Conservation (phyloP, 2,797 vertebrate species). For the Dermochelys coriacea region DNA sequence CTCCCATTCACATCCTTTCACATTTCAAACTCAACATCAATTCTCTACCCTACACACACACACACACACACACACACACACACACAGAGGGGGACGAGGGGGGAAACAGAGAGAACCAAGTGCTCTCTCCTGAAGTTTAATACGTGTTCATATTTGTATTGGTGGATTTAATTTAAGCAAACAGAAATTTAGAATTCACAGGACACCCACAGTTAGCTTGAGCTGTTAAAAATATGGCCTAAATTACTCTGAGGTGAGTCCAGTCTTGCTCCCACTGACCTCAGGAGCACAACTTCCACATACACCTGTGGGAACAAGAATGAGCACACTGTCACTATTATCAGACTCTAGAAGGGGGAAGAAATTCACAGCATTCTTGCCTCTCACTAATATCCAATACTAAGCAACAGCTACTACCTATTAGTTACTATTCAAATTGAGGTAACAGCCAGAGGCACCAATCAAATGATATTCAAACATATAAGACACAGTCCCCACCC, state of each 20-base stretch:
- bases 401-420: not conserved
- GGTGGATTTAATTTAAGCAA: not conserved
- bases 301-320: no score
- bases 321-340: not conserved
- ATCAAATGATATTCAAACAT: not conserved
- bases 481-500: not conserved
- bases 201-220: not conserved
- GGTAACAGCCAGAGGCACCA: not conserved
- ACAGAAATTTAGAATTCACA: not conserved
- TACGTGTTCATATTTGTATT: not conserved
- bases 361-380: rapidly evolving
- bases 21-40: no score
- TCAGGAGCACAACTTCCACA: no score
- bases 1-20: no score
- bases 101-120: no score
- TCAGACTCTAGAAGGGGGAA: not conserved
- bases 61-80: no score
- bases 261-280: no score
- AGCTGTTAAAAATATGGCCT: no score
- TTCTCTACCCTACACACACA: no score
- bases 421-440: not conserved
- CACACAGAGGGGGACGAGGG: no score
- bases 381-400: not conserved
- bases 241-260: no score
- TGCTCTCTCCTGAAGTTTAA: no score